Evolutionary conservation across 2,113 vertebrate genomes (phyloP).

Genomic region (Trogon melanurus): DNA sequence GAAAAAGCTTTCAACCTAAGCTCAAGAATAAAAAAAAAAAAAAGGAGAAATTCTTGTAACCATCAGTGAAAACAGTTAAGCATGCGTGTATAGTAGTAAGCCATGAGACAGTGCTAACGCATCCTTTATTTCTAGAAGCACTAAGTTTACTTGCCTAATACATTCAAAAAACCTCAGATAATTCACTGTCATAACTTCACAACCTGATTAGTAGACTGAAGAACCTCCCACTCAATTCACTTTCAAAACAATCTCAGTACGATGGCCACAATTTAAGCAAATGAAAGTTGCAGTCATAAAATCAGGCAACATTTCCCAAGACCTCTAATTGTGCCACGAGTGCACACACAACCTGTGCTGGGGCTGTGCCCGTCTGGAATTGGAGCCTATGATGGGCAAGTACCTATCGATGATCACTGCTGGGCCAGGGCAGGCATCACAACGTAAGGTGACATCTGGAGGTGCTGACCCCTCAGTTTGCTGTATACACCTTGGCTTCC

Average conservation of each 20-base stretch:
- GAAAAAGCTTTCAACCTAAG: not conserved
- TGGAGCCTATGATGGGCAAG: fast-evolving
- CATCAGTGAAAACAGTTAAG: not conserved
- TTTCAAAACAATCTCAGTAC: not conserved
- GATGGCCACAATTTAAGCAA: not conserved
- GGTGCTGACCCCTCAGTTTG: not conserved
- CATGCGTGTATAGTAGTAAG: not conserved
- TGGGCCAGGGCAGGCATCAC: not conserved
- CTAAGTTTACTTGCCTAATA: not conserved
- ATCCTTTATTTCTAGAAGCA: not conserved
- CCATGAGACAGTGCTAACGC: not conserved
- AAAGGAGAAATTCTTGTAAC: not conserved
- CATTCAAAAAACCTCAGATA: not conserved
- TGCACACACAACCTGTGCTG: not conserved
- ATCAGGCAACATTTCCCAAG: not conserved
- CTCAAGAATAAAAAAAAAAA: not conserved
- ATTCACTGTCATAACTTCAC: not conserved
- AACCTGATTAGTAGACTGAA: not conserved
- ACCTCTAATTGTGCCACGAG: not conserved
- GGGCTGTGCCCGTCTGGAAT: not conserved
- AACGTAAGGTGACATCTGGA: not conserved
- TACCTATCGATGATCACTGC: fast-evolving
- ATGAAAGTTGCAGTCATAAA: not conserved
- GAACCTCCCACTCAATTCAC: not conserved
- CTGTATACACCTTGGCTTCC: not conserved